Base-by-base conservation (phyloP, 1,140 invertebrate genomes). In the Pseudomyrmex gracilis region DNA sequence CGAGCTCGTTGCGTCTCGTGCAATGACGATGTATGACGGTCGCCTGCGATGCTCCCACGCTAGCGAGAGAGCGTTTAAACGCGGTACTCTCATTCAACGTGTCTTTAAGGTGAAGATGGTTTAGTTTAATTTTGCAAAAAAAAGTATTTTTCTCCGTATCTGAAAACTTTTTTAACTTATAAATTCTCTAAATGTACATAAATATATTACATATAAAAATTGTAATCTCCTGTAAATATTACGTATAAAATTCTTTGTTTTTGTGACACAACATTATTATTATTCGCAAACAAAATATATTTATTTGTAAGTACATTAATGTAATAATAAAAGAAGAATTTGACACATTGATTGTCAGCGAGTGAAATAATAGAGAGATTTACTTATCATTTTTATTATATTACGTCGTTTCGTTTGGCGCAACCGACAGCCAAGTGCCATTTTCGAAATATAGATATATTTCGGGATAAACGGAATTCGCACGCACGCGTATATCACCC, bases 391-490 rank as follows among this genome's bases (percentile, higher is more conserved):
- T 34, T 34, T 34, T 34, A 34, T 45, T 53, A 68, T 58, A 57
- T 68, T 24, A 43, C 22, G 13, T 20, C 10, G 51, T 34, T 58
- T 13, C 24, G 20, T 15, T 7, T 1, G 20, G 57, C 43, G 57
- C 64, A 57, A 47, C 5, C 34, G 34, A 34, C 34, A 34, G 7
- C 34, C 1, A 20, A n/a, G 34, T 10, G 17, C 17, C 64, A 12
- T 49, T 70, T 17, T 15, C 8, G 9, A 70, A 70, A 58, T 57
- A 17, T 4, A 20, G 12, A 58, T 70, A 70, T 24, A 43, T 58
- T 70, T 70, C 15, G 66, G 45, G 66, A 60, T 80, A 80, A 80
- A 80, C 53, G 64, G 66, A 80, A 80, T 80, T 70, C 66, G 76
- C 76, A 20, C 76, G 76, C 76, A 20, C 9, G 53, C 15, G 64